Evolutionary conservation across 1,140 invertebrate genomes (phyloP), one percentile per base, ranked within the genome.

Genomic region (Augochlora pura): DNA sequence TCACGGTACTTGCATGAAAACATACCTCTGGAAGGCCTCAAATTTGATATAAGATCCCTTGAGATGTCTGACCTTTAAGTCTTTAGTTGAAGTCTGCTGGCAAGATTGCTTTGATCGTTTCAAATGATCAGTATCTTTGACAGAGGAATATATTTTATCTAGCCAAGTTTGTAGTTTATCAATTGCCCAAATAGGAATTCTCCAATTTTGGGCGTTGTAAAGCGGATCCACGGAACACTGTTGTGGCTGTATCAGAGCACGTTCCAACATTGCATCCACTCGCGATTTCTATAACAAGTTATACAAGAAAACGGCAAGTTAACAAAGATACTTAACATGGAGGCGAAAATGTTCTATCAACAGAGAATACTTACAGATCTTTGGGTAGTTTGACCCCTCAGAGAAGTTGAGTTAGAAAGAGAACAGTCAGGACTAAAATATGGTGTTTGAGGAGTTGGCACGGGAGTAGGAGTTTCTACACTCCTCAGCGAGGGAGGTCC

Each of bases 241-340:
- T 88, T 94, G 92, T 89, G 93, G 92, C 89, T 93, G 92, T 76
- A 91, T 92, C 89, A 92, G 93, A 90, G 94, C 93, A 93, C 94
- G 94, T 94, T 95, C 95, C 91, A 96, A 94, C 94, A 96, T 96
- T 90, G 95, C 95, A 95, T 95, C 95, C 86, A 94, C 95, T 84
- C 95, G 94, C 72, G 94, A 94, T 93, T 94, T 94, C 93, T 94
- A 73, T 72, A 87, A 83, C 82, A 66, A 62, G 38, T 6, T 7
- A 73, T 68, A 71, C 9, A 42, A 60, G 21, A 39, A 63, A 49
- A 59, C 7, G 0, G 0, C n/a, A 46, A n/a, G 57, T 62, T 46
- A 23, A 25, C 12, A 18, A 39, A 5, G 7, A 57, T 14, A 16
- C 3, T 2, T 0, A 16, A n/a, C 32, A 27, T 8, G 21, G 18